phyloP scores from a whole-genome alignment of 2,888 invertebrate species.

The Quadriops clusia region DNA sequence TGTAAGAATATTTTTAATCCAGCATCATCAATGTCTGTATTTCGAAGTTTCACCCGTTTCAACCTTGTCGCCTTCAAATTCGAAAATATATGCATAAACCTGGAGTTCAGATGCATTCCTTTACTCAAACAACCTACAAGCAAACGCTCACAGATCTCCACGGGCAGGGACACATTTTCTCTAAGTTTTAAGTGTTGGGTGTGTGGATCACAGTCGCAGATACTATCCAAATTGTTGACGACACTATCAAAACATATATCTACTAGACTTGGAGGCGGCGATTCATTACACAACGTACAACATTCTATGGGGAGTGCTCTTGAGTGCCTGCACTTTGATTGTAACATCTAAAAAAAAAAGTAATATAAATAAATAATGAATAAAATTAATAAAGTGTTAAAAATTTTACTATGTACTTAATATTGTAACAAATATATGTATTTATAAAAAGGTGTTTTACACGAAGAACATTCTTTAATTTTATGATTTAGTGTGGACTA shows the following conservation, averaged over 20 bases:
- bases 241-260: slow-evolving; percentile 53
- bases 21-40: slow-evolving; percentile 58
- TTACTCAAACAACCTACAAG: slow-evolving; percentile 45
- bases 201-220: slow-evolving; percentile 41
- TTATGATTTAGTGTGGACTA: too few species aligned
- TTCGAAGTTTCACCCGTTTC: slow-evolving; percentile 54
- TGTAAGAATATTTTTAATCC: slow-evolving; percentile 58
- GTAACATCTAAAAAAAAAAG: slow-evolving; percentile 27
- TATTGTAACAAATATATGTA: too few species aligned
- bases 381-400: too few species aligned
- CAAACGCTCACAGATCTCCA: slow-evolving; percentile 60
- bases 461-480: too few species aligned
- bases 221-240: slow-evolving; percentile 48
- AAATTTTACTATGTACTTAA: slow-evolving; percentile 6
- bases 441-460: too few species aligned
- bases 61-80: slow-evolving; percentile 56
- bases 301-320: slow-evolving; percentile 31
- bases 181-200: slow-evolving; percentile 41
- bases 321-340: slow-evolving; percentile 32
- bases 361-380: slow-evolving; percentile 7
- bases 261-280: slow-evolving; percentile 47
- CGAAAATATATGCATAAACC: slow-evolving; percentile 58
- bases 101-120: slow-evolving; percentile 43
- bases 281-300: slow-evolving; percentile 33
- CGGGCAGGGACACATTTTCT: slow-evolving; percentile 52